Base-by-base conservation (phyloP, 2,113 vertebrate species). In the Dascyllus trimaculatus region DNA sequence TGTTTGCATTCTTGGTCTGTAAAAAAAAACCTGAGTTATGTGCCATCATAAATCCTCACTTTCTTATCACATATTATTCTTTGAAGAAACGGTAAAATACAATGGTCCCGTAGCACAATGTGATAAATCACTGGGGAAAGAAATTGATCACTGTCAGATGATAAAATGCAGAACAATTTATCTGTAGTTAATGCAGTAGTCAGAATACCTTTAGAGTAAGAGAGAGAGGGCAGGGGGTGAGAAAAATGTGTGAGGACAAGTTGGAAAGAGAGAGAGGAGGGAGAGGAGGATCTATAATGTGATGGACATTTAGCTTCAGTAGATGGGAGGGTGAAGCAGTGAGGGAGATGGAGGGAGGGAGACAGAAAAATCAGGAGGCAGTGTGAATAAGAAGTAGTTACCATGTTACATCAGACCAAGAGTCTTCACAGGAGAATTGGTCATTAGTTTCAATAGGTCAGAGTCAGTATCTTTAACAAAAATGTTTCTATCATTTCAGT, bases 321-420 rank as follows among this genome's bases (percentile, higher is more conserved):
- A 58, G 77, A 81, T 77, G 86, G 91, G 90, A 89, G 90, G 90
- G 84, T 72, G 84, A 77, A 75, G 65, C 54, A 48, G 74, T 85
- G 61, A 69, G 52, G 29, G 83, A 75, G 75, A 82, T 81, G 80
- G 81, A 85, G 59, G 40, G 63, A 60, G 61, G 29, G 49, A 61
- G 59, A 54, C 62, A 80, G 59, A 80, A 80, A 83, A 82, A 43
- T 87, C 76, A 77, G 71, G 71, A 77, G 78, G 64, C 68, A 74
- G 70, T 73, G 60, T 15, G 43, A 80, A 68, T 71, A 63, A 73
- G 63, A 75, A 66, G 64, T 65, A 82, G 61, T 62, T 51, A 64
- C 66, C 17, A 17, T 58, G 66, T 82, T 26, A 77, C 77, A 72
- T 64, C 63, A 82, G 67, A 79, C 21, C 56, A 78, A 63, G 40